Evolutionary conservation across 2,113 vertebrate species (phyloP), one percentile per base, ranked within the genome.

Genomic region (Struthio camelus): DNA sequence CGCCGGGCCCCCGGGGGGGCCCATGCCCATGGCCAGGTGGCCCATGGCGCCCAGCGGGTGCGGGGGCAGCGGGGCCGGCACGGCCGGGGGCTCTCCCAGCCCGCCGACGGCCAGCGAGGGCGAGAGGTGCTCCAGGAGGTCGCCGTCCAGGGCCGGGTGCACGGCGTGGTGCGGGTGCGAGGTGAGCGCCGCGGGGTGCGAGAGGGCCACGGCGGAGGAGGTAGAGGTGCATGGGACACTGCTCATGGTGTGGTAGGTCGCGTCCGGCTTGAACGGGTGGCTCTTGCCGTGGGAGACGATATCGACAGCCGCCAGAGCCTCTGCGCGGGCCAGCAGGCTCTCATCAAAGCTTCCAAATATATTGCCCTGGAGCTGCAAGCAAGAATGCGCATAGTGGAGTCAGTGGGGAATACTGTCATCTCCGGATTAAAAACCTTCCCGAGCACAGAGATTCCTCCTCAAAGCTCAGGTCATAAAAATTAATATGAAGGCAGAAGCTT

Each of bases 341-440:
- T 99, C 99, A 98, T 99, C 99, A 97, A 99, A 99, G 98, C 99
- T 98, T 96, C 98, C 99, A 96, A 99, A 99, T 99, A 99, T 99
- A 99, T 99, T 99, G 98, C 98, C 99, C 99, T 99, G 99, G 97
- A 99, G 99, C 99, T 99, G 99, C 98, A 98, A 98, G 99, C 98
- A 87, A 98, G 98, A 99, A 98, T 94, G 98, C 98, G 98, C 98
- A 98, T 97, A 98, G 95, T 96, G 98, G 97, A 97, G 99, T 99
- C 98, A 99, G 98, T 97, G 97, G 99, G 99, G 98, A 98, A 99
- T 98, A 98, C 97, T 98, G 98, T 98, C 98, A 98, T 98, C 98
- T 98, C 98, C 98, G 98, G 98, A 98, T 99, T 99, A 98, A 98
- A 99, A 98, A 98, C 98, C 98, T 98, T 98, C 98, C 98, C 98